These are phyloP conservation scores for Falco concolor DNA, from an alignment of 2,797 vertebrate species.

Conservation along the genomic window DNA sequence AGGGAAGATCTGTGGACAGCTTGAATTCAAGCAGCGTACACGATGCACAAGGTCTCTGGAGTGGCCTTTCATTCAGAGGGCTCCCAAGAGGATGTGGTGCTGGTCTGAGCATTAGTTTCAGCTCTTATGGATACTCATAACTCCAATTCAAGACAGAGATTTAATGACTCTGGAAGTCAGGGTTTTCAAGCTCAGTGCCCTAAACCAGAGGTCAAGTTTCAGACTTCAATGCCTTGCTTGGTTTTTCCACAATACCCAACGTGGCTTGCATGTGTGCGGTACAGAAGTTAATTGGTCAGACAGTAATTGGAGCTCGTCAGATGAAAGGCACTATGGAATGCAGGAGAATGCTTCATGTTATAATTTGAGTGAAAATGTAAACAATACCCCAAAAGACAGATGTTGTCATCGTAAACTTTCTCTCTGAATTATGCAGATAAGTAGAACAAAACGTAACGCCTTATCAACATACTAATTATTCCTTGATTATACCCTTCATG, in stretches of 20 bases:
- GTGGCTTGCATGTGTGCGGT: not conserved
- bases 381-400: not conserved
- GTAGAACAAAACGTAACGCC: not conserved
- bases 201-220: conserved; percentile 11
- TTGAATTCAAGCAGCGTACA: not conserved
- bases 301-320: not conserved
- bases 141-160: not conserved
- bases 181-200: not conserved
- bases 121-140: not conserved
- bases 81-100: not conserved
- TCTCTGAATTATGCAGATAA: conserved; percentile 17
- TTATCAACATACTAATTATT: conserved; percentile 49
- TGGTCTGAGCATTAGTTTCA: not conserved
- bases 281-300: conserved; percentile 27
- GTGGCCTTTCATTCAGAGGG: not conserved
- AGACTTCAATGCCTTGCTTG: not conserved
- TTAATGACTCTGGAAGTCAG: not conserved
- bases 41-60: not conserved
- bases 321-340: conserved; percentile 54
- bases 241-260: not conserved
- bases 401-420: not conserved
- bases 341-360: conserved; percentile 2
- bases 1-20: not conserved
- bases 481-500: conserved; percentile 36
- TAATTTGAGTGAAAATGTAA: conserved; percentile 31